phyloP scores from a whole-genome alignment of 2,888 invertebrate genomes.

The Agrilus cyanescens region DNA sequence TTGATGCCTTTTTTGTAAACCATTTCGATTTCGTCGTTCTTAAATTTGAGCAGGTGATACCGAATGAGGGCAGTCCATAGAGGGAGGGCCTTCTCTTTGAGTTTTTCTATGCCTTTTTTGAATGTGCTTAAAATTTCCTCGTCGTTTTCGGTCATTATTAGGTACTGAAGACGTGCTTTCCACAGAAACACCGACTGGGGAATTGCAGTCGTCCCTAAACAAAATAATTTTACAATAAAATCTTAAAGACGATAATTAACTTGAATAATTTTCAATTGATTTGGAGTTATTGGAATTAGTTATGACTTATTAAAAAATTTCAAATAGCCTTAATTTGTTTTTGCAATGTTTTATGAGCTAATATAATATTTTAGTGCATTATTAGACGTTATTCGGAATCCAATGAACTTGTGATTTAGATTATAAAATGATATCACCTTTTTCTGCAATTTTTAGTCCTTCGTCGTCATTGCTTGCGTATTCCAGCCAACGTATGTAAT shows the following conservation, averaged over 20 bases:
- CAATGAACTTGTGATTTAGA: too few species aligned
- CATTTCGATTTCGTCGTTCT: conserved; percentile 29
- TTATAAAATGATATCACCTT: conserved; percentile 12
- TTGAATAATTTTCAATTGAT: too few species aligned
- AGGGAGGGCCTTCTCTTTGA: conserved; percentile 33
- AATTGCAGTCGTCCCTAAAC: conserved; percentile 34
- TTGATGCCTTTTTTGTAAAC: conserved; percentile 36
- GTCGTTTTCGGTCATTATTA: conserved; percentile 33
- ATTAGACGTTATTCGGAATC: too few species aligned
- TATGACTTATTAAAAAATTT: too few species aligned
- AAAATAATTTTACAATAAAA: conserved; percentile 2
- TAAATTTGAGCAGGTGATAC: conserved; percentile 30
- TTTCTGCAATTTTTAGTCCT: conserved; percentile 18
- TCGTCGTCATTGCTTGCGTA: conserved; percentile 20
- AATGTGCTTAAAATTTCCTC: conserved; percentile 27
- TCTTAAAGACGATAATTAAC: neutral
- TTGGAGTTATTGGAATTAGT: too few species aligned
- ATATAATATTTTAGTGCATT: too few species aligned
- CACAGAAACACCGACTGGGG: conserved; percentile 40
- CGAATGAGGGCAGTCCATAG: conserved; percentile 36
- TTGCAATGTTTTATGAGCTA: too few species aligned
- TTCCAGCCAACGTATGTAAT: conserved; percentile 27
- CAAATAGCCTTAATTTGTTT: too few species aligned
- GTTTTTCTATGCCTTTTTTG: conserved; percentile 27
- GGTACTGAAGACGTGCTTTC: conserved; percentile 38